These are phyloP conservation scores for Seriola quinqueradiata DNA, from an alignment of 2,113 vertebrate genomes.

Conservation along the genomic window DNA sequence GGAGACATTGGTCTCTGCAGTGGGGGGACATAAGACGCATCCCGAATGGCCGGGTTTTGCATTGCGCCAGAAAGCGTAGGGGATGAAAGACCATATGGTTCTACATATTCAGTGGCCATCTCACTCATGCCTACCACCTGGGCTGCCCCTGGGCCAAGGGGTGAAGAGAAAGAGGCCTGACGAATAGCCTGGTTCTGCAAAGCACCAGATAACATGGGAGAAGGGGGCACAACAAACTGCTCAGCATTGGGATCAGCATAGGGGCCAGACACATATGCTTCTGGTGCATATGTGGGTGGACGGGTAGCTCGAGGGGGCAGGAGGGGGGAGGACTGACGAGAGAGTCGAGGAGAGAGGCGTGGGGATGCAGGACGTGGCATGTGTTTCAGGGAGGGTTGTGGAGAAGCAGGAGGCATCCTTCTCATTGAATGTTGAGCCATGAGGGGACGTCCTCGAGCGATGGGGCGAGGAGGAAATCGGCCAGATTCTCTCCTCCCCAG, in stretches of 20 bases:
- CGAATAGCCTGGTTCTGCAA: conserved; percentile 55
- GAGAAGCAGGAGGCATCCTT: conserved; percentile 74
- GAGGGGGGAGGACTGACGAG: conserved; percentile 72
- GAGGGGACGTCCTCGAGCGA: conserved; percentile 83
- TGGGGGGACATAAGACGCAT: conserved; percentile 65
- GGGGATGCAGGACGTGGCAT: conserved; percentile 73
- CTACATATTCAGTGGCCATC: conserved; percentile 52
- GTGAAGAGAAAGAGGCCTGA: conserved; percentile 53
- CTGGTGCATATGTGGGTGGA: conserved; percentile 38
- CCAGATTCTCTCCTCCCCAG: conserved; percentile 72
- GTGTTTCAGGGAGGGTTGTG: conserved; percentile 81
- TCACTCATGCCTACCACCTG: conserved; percentile 53
- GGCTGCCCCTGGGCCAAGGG: conserved; percentile 47
- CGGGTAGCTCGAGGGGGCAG: conserved; percentile 48
- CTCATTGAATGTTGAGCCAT: conserved; percentile 77
- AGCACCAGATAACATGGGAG: conserved; percentile 69
- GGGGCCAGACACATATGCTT: conserved; percentile 19
- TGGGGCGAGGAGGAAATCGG: conserved; percentile 65
- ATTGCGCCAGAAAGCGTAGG: conserved; percentile 67
- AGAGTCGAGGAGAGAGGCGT: conserved; percentile 70
- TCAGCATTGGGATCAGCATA: conserved; percentile 64
- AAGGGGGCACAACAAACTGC: conserved; percentile 53
- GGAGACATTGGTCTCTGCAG: conserved; percentile 64
- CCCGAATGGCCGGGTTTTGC: conserved; percentile 67
- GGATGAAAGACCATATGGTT: conserved; percentile 51